Conservation (phyloP, 2,797 vertebrate genomes). For the Galagoides demidoff region DNA sequence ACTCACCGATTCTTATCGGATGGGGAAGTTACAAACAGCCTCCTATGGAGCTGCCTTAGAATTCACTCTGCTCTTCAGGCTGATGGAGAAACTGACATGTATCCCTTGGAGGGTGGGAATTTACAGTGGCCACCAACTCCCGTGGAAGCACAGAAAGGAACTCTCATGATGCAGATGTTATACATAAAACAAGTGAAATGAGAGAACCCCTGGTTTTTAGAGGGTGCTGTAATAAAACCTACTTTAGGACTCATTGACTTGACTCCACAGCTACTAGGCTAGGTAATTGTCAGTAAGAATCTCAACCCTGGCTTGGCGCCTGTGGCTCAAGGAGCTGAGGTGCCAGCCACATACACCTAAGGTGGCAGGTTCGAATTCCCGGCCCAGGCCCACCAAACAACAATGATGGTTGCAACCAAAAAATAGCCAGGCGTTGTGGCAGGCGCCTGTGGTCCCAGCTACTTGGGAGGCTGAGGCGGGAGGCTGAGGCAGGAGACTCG, state of each 20-base stretch:
- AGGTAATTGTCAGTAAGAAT: background rate
- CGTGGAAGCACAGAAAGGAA: background rate
- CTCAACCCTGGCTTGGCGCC: no score
- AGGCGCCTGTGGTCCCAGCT: no score
- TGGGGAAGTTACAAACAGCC: background rate
- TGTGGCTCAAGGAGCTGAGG: no score
- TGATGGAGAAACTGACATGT: background rate
- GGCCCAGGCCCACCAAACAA: no score
- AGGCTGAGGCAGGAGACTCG: no score
- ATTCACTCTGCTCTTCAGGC: background rate
- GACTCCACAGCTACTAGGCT: background rate
- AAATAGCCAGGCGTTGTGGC: no score
- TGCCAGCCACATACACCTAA: no score
- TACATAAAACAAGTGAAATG: background rate
- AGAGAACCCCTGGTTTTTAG: background rate
- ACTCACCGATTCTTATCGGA: no score
- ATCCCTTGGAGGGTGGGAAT: background rate
- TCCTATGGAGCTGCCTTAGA: background rate
- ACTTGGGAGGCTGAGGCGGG: no score
- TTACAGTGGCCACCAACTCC: background rate
- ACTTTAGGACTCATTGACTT: background rate
- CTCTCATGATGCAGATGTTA: background rate
- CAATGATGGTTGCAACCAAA: no score
- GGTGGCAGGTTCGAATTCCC: no score
- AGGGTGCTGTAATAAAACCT: background rate